These are phyloP conservation scores for Orthonychiurus folsomi DNA, from an alignment of 2,888 invertebrate genomes.

Conservation along the genomic window DNA sequence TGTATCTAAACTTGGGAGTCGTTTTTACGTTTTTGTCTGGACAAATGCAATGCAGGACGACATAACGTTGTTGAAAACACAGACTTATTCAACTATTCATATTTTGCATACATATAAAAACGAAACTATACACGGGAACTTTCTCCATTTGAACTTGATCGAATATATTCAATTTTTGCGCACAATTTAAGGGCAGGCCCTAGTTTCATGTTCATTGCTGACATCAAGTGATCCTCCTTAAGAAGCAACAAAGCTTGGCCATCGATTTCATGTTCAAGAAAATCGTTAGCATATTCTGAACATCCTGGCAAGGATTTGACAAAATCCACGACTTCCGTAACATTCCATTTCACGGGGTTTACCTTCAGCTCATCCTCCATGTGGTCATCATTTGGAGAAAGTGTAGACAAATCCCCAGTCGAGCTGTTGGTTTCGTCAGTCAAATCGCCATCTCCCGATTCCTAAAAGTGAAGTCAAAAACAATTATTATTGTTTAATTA, in stretches of 20 bases:
- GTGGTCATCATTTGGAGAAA: slow-evolving; percentile 30
- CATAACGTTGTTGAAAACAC: not conserved
- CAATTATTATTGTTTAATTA: not conserved
- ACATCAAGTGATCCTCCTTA: slow-evolving; percentile 87
- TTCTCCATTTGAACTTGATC: slow-evolving; percentile 41
- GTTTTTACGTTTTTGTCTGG: not conserved
- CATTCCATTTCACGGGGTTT: slow-evolving; percentile 58
- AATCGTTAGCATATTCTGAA: slow-evolving; percentile 86
- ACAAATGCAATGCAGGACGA: not conserved
- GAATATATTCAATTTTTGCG: slow-evolving; percentile 76
- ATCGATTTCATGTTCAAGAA: slow-evolving; percentile 89
- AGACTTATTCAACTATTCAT: not conserved
- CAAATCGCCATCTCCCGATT: slow-evolving; percentile 25
- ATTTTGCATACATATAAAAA: not conserved
- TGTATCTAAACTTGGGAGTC: not conserved
- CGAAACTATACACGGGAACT: not conserved
- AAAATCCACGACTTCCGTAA: slow-evolving; percentile 41
- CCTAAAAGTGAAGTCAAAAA: slow-evolving; percentile 17
- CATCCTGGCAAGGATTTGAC: slow-evolving; percentile 83
- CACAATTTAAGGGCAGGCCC: slow-evolving; percentile 94
- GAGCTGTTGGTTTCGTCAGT: slow-evolving; percentile 40
- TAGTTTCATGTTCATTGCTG: slow-evolving; percentile 88
- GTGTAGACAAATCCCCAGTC: slow-evolving; percentile 30
- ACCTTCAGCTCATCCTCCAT: slow-evolving; percentile 47
- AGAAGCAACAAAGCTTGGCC: slow-evolving; percentile 86